phyloP scores from a whole-genome alignment of 1,140 invertebrate genomes.

The Ganaspis sp. region DNA sequence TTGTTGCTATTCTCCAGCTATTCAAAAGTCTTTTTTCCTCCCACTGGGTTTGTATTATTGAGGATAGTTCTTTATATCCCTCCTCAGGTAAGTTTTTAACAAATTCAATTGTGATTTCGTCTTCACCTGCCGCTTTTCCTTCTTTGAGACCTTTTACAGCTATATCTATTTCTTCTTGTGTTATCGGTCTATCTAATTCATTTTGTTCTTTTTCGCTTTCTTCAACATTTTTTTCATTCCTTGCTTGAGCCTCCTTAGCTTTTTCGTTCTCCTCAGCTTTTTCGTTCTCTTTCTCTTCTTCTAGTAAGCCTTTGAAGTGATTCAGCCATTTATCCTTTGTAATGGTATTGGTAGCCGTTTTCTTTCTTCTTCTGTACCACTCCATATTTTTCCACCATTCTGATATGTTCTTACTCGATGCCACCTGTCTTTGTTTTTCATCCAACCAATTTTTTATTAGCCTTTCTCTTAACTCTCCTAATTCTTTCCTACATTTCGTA shows the following conservation, averaged over 20 bases:
- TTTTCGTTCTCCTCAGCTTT: not conserved
- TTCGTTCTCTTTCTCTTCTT: not conserved
- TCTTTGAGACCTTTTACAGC: constrained; percentile 57
- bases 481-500: not conserved
- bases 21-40: not conserved
- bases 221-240: not conserved
- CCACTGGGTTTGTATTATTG: constrained; percentile 35
- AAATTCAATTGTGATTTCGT: constrained; percentile 59
- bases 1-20: constrained; percentile 28
- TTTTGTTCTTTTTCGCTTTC: not conserved
- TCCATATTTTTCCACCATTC: not conserved
- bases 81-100: constrained; percentile 49
- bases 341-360: not conserved
- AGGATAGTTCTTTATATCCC: constrained; percentile 31
- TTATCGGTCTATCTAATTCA: constrained; percentile 36
- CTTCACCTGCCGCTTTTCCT: constrained; percentile 59
- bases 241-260: not conserved
- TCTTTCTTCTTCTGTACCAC: not conserved
- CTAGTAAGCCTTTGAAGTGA: constrained; percentile 42
- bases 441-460: not conserved
- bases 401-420: not conserved
- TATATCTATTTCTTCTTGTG: constrained; percentile 48
- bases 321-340: constrained; percentile 37
- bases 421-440: not conserved
- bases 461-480: not conserved